phyloP scores from a whole-genome alignment of 2,888 invertebrate genomes.

The Drosophila tanythrix region DNA sequence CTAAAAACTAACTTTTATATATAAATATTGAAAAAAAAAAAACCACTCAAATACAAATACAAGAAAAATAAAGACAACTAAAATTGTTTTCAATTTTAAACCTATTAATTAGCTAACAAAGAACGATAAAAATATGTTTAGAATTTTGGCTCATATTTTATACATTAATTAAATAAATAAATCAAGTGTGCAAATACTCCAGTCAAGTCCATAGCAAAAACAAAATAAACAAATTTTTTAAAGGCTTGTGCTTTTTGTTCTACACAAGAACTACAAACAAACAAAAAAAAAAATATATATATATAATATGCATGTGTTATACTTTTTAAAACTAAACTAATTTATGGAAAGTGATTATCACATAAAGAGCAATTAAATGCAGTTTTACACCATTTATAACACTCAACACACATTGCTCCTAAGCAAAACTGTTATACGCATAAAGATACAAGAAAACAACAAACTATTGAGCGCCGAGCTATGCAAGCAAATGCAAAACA shows the following conservation, averaged over 20 bases:
- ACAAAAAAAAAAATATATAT: background rate
- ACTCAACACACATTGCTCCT: constrained; percentile 26
- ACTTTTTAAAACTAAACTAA: constrained; percentile 55
- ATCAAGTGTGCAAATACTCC: constrained; percentile 32
- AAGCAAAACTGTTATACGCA: constrained; percentile 66
- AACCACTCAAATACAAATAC: constrained; percentile 14
- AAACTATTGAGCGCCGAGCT: constrained; percentile 23
- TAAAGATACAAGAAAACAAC: constrained; percentile 15
- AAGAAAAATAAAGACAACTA: constrained; percentile 27
- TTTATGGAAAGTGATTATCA: constrained; percentile 30
- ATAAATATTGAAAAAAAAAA: constrained; percentile 31
- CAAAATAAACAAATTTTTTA: constrained; percentile 42
- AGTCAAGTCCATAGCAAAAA: constrained; percentile 50
- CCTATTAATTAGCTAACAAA: constrained; percentile 46
- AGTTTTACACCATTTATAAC: constrained; percentile 52
- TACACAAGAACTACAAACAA: constrained; percentile 43
- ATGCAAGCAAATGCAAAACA: constrained; percentile 27
- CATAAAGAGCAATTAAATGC: constrained; percentile 47
- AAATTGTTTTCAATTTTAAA: constrained; percentile 76
- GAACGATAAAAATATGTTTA: constrained; percentile 7
- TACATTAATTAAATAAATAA: constrained; percentile 41
- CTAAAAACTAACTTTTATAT: constrained; percentile 64
- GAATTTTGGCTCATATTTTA: constrained; percentile 66
- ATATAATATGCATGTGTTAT: constrained; percentile 33
- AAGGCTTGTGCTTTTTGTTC: constrained; percentile 73